Conservation (phyloP, 1,140 invertebrate species). For the Ceratosolen solmsi region DNA sequence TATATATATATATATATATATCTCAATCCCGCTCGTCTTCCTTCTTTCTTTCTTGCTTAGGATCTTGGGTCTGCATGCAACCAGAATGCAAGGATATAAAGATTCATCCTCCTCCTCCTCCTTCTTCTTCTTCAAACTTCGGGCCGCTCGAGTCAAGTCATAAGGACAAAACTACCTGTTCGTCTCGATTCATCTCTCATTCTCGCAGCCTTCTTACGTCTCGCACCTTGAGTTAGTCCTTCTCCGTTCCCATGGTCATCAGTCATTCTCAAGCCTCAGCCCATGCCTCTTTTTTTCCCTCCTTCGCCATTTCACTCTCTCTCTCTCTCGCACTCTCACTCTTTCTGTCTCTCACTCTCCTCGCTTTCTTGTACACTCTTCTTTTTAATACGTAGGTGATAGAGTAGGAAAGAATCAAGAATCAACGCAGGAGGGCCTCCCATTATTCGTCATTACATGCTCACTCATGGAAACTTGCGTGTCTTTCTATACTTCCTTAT, state of each 20-base stretch:
- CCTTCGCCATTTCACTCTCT: neutral
- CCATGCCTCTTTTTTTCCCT: neutral
- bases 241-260: constrained; percentile 61
- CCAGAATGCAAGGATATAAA: constrained; percentile 18
- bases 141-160: constrained; percentile 28
- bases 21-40: neutral
- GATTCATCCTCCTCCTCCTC: constrained; percentile 51
- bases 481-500: neutral
- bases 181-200: constrained; percentile 46
- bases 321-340: constrained; percentile 5
- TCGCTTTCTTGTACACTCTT: neutral
- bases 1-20: constrained; percentile 6
- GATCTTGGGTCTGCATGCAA: neutral
- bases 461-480: constrained; percentile 68
- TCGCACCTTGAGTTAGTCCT: constrained; percentile 18
- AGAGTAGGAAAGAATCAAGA: constrained; percentile 44
- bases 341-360: neutral
- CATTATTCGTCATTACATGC: constrained; percentile 73
- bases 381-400: neutral
- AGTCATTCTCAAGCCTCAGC: constrained; percentile 63
- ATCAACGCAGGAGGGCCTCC: constrained; percentile 60
- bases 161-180: constrained; percentile 58
- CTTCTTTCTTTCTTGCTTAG: neutral
- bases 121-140: neutral
- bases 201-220: constrained; percentile 41